Evolutionary conservation across 1,140 invertebrate species (phyloP), one percentile per base, ranked within the genome.

Genomic region (Cherax destructor): DNA sequence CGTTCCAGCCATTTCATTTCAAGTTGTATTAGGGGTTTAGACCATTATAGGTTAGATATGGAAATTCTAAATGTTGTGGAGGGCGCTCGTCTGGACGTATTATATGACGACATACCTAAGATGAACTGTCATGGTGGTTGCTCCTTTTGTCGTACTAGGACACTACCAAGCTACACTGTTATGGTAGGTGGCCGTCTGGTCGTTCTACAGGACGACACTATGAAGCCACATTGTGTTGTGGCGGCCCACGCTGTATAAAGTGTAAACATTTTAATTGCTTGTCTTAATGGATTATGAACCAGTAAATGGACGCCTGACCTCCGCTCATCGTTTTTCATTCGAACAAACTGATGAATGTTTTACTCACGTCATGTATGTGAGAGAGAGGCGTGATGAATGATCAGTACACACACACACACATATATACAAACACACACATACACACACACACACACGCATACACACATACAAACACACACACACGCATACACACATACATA

Each of bases 231-330:
- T 3, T 11, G 16, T 16, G 16, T 16, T 11, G 16, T 16, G 9
- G 9, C 16, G 18, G 21, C 18, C 65, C 65, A 18, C 16, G 5
- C 65, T 18, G 16, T 6, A 69, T 69, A 69, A 69, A 69, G 21
- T 69, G 18, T 69, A 69, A 69, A 69, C 65, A 69, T 69, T 69
- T 69, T 69, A 69, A 69, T 69, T 69, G 21, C 65, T 69, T 69
- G 65, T 69, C 65, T 69, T 69, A 69, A 69, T 69, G 65, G 65
- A 69, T 69, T n/a, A n/a, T 69, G 65, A n/a, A 5, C 65, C 65
- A 69, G 5, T n/a, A 69, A 69, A 69, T 21, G 65, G 18, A 69
- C 6, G 65, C 9, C 52, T 56, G 52, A 13, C 52, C 52, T 56
- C 30, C 52, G 52, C 13, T 56, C 52, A 56, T 56, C 52, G 13